Conservation (phyloP, 2,113 vertebrate species). For the Campylomormyrus numenius region DNA sequence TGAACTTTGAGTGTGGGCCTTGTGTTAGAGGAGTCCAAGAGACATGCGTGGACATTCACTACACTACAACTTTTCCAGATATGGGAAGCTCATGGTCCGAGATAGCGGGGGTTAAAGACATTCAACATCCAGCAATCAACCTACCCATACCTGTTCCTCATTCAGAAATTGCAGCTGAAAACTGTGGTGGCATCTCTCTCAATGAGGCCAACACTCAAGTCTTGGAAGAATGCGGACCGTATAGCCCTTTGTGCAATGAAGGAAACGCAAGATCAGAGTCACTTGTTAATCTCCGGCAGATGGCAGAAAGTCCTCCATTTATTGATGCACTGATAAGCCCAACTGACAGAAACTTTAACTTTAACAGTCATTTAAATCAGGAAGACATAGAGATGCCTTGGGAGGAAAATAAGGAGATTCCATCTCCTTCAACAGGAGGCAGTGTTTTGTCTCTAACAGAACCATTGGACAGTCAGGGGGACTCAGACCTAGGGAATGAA, state of each 20-base stretch:
- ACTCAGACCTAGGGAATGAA: constrained; percentile 6
- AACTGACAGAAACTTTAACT: constrained; percentile 19
- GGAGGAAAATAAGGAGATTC: constrained; percentile 30
- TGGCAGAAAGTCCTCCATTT: constrained; percentile 34
- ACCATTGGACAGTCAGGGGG: constrained; percentile 10
- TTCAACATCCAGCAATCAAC: constrained; percentile 35
- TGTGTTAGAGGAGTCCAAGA: constrained; percentile 41
- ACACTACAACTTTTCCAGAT: constrained; percentile 36
- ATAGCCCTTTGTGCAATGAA: constrained; percentile 50
- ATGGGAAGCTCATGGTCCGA: constrained; percentile 42
- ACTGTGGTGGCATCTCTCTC: constrained; percentile 24
- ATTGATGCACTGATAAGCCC: constrained; percentile 31
- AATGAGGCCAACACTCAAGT: constrained; percentile 15
- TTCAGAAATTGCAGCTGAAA: constrained; percentile 32
- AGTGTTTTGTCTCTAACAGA: constrained; percentile 28
- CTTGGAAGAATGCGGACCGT: constrained; percentile 39
- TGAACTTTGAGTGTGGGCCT: constrained; percentile 51
- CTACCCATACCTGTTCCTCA: constrained; percentile 32
- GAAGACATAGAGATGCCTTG: constrained; percentile 16
- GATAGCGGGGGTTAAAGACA: constrained; percentile 40
- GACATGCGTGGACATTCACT: constrained; percentile 53
- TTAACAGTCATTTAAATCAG: constrained; percentile 28
- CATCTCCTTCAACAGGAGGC: constrained; percentile 33
- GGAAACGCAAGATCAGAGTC: constrained; percentile 31
- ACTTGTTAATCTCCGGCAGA: constrained; percentile 29